A percentile compares a stretch with the other conserved stretches of the same genome.
Conservation (phyloP, 1,140 invertebrate species). For the Coboldia fuscipes region DNA sequence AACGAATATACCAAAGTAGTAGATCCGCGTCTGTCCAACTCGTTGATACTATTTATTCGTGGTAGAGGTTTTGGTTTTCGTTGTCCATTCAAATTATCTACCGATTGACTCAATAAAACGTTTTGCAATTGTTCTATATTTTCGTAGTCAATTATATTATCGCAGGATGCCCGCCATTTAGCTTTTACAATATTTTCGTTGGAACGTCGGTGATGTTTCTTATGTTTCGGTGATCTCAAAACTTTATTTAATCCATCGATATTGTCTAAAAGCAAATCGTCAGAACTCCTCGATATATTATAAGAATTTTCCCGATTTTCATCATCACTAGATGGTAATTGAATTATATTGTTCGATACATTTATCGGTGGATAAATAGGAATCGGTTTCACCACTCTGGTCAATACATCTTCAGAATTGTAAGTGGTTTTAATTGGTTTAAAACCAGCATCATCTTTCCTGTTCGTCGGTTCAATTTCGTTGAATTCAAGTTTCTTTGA, state of each 20-base stretch:
- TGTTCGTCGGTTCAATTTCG: too few species aligned
- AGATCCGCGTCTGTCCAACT: neutral
- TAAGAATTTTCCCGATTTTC: neutral
- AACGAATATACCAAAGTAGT: conserved; percentile 1
- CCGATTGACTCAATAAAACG: neutral
- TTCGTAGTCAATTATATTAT: too few species aligned
- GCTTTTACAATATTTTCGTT: too few species aligned
- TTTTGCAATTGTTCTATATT: too few species aligned
- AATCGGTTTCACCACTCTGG: neutral
- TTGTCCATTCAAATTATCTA: neutral
- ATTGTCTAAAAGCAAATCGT: conserved; percentile 1
- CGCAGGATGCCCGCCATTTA: too few species aligned
- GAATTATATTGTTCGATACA: neutral
- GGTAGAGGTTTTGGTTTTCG: conserved; percentile 2
- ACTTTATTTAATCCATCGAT: conserved; percentile 1
- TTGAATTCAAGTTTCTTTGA: too few species aligned
- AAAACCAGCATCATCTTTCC: too few species aligned
- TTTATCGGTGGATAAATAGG: conserved; percentile 1
- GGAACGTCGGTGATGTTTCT: too few species aligned
- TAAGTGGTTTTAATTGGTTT: neutral
- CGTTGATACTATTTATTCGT: neutral
- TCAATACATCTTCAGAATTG: neutral
- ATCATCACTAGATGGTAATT: neutral
- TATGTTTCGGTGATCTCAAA: neutral
- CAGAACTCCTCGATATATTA: neutral